Conservation (phyloP, 2,797 vertebrate species). For the Trachurus trachurus region DNA sequence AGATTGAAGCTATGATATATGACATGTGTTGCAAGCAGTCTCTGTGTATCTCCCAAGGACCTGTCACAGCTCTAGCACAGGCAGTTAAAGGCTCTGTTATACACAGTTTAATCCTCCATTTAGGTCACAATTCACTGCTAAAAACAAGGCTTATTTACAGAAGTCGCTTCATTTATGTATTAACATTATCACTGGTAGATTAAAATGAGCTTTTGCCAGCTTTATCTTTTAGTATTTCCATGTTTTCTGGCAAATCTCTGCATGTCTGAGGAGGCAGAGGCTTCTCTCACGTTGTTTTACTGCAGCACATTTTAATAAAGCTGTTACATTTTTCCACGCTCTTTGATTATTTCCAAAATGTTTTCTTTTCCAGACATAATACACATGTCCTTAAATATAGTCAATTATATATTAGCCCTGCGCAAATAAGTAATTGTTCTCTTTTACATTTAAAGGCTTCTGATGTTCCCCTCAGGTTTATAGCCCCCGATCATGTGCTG, state of each 20-base stretch:
- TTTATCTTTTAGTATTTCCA: slow-evolving; percentile 44
- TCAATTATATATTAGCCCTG: slow-evolving; percentile 52
- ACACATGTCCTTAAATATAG: slow-evolving; percentile 50
- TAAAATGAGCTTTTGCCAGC: slow-evolving; percentile 26
- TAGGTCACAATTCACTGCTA: slow-evolving; percentile 78
- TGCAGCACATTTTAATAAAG: slow-evolving; percentile 32
- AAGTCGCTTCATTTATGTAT: slow-evolving; percentile 46
- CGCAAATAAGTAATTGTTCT: slow-evolving; percentile 76
- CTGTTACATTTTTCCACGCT: slow-evolving; percentile 9
- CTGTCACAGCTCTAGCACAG: slow-evolving; percentile 82
- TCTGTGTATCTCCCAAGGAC: slow-evolving; percentile 86
- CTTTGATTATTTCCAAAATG: slow-evolving; percentile 30
- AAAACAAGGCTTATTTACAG: slow-evolving; percentile 51
- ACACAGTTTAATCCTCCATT: slow-evolving; percentile 82
- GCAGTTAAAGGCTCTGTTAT: slow-evolving; percentile 82
- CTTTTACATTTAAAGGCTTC: slow-evolving; percentile 73
- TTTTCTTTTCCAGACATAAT: slow-evolving; percentile 12
- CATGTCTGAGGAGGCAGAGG: slow-evolving; percentile 20
- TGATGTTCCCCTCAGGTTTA: slow-evolving; percentile 65
- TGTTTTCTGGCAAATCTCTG: slow-evolving; percentile 21
- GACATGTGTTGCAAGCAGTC: slow-evolving; percentile 88
- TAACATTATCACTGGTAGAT: slow-evolving; percentile 19
- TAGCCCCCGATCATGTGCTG: slow-evolving; percentile 72
- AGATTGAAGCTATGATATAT: slow-evolving; percentile 88
- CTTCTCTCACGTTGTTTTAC: slow-evolving; percentile 38